Evolutionary conservation across 2,113 vertebrate genomes (phyloP).

Genomic region (Ardeotis arabs): DNA sequence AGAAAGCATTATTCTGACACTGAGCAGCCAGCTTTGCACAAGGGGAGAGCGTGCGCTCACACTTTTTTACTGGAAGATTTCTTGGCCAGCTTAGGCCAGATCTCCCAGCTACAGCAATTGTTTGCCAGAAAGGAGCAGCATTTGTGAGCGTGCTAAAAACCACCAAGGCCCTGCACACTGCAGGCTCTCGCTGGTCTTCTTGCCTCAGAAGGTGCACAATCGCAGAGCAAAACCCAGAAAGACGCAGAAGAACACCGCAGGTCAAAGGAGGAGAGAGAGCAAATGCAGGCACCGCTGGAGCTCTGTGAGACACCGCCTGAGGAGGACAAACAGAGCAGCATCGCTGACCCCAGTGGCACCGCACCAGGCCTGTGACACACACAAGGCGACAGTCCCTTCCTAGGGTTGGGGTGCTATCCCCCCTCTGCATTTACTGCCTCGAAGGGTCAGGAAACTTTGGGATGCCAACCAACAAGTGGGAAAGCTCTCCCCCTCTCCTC

Average conservation of each 20-base stretch:
- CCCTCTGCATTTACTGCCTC: accelerated
- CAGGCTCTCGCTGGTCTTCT: neutral
- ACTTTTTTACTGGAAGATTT: neutral
- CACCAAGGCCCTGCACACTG: neutral
- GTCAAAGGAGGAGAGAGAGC: neutral
- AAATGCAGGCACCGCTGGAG: neutral
- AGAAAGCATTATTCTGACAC: neutral
- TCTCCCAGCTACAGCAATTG: neutral
- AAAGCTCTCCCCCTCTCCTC: neutral
- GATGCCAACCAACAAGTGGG: neutral
- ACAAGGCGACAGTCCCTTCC: neutral
- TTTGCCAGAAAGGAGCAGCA: neutral
- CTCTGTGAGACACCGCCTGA: neutral
- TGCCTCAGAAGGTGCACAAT: neutral
- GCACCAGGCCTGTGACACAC: neutral
- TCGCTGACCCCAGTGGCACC: neutral
- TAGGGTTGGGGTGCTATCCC: neutral
- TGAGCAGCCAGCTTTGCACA: neutral
- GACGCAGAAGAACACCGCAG: neutral
- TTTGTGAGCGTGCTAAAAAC: neutral
- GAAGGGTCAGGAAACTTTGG: neutral
- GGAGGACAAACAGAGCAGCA: neutral
- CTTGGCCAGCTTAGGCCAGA: neutral
- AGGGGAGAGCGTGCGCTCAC: neutral
- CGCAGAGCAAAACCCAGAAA: neutral